Evolutionary conservation across 2,888 invertebrate genomes (phyloP).

Genomic region (Dioctria rufipes): DNA sequence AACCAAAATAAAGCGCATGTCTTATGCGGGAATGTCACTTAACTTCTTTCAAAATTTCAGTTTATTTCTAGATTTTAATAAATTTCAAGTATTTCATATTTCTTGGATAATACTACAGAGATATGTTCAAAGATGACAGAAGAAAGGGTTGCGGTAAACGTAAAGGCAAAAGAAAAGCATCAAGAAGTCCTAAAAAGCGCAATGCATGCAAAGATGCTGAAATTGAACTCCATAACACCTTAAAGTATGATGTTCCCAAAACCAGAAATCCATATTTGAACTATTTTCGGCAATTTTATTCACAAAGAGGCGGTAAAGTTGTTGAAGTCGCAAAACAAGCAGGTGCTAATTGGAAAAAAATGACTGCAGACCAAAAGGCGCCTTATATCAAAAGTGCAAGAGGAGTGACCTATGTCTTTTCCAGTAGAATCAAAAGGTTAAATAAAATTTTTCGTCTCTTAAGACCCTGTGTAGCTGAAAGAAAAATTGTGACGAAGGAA

Average conservation of each 20-base stretch:
- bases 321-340: constrained; percentile 53
- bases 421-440: constrained; percentile 45
- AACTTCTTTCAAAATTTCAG: too few relatives aligned
- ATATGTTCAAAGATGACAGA: too few relatives aligned
- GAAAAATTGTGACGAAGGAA: neutral
- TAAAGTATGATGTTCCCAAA: neutral
- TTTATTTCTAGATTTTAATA: too few relatives aligned
- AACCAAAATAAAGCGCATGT: too few relatives aligned
- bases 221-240: neutral
- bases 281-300: constrained; percentile 56
- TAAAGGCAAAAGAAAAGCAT: too few relatives aligned
- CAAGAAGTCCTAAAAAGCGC: too few relatives aligned
- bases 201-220: too few relatives aligned
- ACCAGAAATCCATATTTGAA: constrained; percentile 56
- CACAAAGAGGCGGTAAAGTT: constrained; percentile 45
- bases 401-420: neutral
- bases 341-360: constrained; percentile 55
- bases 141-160: too few relatives aligned
- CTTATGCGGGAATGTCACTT: too few relatives aligned
- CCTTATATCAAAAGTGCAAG: neutral
- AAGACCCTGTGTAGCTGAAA: neutral
- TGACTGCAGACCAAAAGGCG: constrained; percentile 35
- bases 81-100: too few relatives aligned
- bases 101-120: too few relatives aligned
- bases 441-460: constrained; percentile 42